These are phyloP conservation scores for Lucinisca nassula DNA, from an alignment of 2,888 invertebrate species.

Conservation along the genomic window DNA sequence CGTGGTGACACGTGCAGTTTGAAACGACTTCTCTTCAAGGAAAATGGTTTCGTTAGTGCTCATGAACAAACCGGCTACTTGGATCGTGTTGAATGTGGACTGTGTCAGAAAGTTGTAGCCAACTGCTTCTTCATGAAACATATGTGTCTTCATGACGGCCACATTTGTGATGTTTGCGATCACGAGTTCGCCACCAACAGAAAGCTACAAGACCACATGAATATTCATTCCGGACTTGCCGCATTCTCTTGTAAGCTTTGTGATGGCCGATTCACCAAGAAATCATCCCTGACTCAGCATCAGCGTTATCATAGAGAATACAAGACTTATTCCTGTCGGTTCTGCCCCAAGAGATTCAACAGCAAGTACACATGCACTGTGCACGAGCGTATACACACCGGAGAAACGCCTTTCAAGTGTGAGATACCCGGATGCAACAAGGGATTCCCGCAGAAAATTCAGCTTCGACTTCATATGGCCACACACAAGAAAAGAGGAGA, in stretches of 20 bases:
- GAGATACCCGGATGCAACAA: slow-evolving; percentile 58
- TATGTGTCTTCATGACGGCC: slow-evolving; percentile 62
- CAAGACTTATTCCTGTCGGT: slow-evolving; percentile 51
- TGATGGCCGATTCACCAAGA: slow-evolving; percentile 59
- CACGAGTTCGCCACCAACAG: slow-evolving; percentile 66
- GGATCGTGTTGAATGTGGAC: slow-evolving; percentile 58
- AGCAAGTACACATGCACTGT: slow-evolving; percentile 67
- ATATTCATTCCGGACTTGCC: slow-evolving; percentile 49
- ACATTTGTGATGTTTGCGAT: slow-evolving; percentile 54
- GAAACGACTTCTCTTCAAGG: slow-evolving; percentile 18
- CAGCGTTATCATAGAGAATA: slow-evolving; percentile 66
- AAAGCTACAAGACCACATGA: slow-evolving; percentile 64
- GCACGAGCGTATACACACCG: slow-evolving; percentile 66
- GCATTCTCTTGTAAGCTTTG: slow-evolving; percentile 59
- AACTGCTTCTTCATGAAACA: slow-evolving; percentile 67
- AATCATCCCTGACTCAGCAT: slow-evolving; percentile 65
- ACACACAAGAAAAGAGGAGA: slow-evolving; percentile 20
- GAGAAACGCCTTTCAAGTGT: slow-evolving; percentile 66
- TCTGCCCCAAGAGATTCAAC: slow-evolving; percentile 62
- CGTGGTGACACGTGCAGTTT: slow-evolving; percentile 42
- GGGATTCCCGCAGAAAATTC: slow-evolving; percentile 67
- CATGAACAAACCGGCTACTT: slow-evolving; percentile 47
- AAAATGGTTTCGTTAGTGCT: slow-evolving; percentile 49
- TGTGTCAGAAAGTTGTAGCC: slow-evolving; percentile 61
- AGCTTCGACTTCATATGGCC: slow-evolving; percentile 55